Evolutionary conservation across 2,888 invertebrate genomes (phyloP).

Genomic region (Drosophila mimica): DNA sequence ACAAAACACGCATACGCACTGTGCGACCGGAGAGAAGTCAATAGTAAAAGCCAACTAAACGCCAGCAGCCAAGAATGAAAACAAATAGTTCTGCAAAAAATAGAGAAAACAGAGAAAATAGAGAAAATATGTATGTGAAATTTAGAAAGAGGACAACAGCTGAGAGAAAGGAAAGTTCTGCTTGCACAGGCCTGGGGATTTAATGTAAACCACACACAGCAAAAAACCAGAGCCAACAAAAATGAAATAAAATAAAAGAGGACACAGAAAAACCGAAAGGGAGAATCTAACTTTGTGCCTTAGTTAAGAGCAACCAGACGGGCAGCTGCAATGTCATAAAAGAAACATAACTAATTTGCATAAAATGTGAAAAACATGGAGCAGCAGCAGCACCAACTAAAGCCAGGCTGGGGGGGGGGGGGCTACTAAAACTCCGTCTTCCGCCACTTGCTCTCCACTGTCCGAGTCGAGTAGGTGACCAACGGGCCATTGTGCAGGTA

Average conservation of each 20-base stretch:
- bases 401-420: not conserved
- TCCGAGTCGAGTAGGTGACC: slow-evolving; percentile 52
- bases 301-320: slow-evolving; percentile 62
- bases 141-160: slow-evolving; percentile 44
- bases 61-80: slow-evolving; percentile 14
- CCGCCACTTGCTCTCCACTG: slow-evolving; percentile 1
- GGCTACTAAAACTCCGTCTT: slow-evolving; percentile 41
- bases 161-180: slow-evolving; percentile 14
- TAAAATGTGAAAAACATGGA: slow-evolving; percentile 70
- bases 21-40: slow-evolving; percentile 34
- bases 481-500: slow-evolving; percentile 31
- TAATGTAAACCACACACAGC: slow-evolving; percentile 26
- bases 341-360: slow-evolving; percentile 81
- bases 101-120: not conserved
- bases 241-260: not conserved
- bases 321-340: slow-evolving; percentile 64
- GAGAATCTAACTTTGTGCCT: slow-evolving; percentile 41
- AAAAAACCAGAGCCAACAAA: not conserved
- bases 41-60: slow-evolving; percentile 33
- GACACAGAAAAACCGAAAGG: slow-evolving; percentile 1
- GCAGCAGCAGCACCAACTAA: slow-evolving; percentile 5
- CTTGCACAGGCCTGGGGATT: slow-evolving; percentile 35
- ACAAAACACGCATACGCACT: slow-evolving; percentile 54
- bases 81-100: slow-evolving; percentile 8
- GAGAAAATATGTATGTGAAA: slow-evolving; percentile 48